Evolutionary conservation across 2,888 invertebrate genomes (phyloP).

Genomic region (Elegia similella): DNA sequence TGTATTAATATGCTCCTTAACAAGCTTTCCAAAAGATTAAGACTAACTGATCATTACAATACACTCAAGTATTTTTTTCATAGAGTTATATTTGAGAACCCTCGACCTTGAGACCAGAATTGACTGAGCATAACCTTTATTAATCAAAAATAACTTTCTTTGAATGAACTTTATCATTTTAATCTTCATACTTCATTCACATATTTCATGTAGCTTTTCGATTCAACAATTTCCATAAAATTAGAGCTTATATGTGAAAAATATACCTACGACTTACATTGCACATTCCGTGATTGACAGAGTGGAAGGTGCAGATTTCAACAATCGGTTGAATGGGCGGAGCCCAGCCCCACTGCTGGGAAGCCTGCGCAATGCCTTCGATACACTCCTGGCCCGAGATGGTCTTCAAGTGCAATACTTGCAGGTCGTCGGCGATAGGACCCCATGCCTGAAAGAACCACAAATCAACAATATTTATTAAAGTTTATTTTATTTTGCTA

Average conservation of each 20-base stretch:
- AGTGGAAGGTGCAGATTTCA: conserved; percentile 40
- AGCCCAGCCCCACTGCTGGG: conserved; percentile 5
- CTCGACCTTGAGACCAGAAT: no score
- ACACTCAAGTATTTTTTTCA: not conserved
- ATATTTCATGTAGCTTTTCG: no score
- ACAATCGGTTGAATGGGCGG: conserved; percentile 24
- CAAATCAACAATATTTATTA: not conserved
- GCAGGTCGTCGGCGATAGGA: conserved; percentile 30
- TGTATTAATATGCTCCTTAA: conserved; percentile 4
- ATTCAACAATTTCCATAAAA: no score
- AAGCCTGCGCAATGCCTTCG: conserved; percentile 17
- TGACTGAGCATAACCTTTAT: no score
- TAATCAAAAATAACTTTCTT: no score
- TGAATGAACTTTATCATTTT: no score
- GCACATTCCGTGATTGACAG: conserved; percentile 34
- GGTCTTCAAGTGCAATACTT: conserved; percentile 35
- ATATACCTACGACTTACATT: conserved; percentile 39
- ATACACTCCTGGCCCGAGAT: conserved; percentile 31
- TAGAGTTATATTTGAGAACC: no score
- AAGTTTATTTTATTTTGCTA: no score
- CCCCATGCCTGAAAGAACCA: conserved; percentile 19
- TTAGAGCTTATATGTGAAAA: no score
- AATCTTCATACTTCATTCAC: no score
- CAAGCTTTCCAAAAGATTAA: conserved; percentile 8
- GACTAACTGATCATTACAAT: not conserved